phyloP scores from a whole-genome alignment of 1,140 invertebrate species.

The Campoletis sonorensis region DNA sequence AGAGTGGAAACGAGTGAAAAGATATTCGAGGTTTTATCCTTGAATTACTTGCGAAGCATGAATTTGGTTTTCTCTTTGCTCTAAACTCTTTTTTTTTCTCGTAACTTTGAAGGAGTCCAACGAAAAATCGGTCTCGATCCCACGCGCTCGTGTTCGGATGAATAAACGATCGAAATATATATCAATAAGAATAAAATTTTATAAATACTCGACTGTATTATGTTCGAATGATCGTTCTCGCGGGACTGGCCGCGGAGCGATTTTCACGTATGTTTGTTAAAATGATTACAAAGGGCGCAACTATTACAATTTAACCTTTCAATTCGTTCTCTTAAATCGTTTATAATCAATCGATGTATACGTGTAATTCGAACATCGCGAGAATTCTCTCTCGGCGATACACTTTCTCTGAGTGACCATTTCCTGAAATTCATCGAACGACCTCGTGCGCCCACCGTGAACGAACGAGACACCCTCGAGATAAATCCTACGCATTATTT shows the following conservation, averaged over 20 bases:
- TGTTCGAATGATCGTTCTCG: neutral
- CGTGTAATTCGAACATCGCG: neutral
- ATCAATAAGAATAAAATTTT: neutral
- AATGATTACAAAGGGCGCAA: neutral
- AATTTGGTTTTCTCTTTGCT: constrained; percentile 17
- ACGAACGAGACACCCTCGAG: neutral
- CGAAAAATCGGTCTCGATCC: constrained; percentile 9
- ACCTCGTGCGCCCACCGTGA: neutral
- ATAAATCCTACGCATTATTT: neutral
- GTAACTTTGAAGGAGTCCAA: neutral
- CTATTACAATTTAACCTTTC: neutral
- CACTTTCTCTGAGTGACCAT: constrained; percentile 7
- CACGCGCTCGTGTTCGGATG: neutral
- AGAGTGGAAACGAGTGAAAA: constrained; percentile 28
- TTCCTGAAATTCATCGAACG: constrained; percentile 8
- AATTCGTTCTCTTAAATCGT: neutral
- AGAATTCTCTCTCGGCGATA: neutral
- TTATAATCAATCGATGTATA: neutral
- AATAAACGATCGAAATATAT: constrained; percentile 1
- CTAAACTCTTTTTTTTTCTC: constrained; percentile 9
- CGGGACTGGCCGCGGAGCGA: neutral
- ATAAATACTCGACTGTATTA: neutral
- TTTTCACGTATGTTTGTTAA: neutral
- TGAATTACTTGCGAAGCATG: constrained; percentile 59
- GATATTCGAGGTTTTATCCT: constrained; percentile 52